These are phyloP conservation scores for Anthopleura xanthogrammica DNA, from an alignment of 92 coral and sea anemone genomes.

Conservation along the genomic window DNA sequence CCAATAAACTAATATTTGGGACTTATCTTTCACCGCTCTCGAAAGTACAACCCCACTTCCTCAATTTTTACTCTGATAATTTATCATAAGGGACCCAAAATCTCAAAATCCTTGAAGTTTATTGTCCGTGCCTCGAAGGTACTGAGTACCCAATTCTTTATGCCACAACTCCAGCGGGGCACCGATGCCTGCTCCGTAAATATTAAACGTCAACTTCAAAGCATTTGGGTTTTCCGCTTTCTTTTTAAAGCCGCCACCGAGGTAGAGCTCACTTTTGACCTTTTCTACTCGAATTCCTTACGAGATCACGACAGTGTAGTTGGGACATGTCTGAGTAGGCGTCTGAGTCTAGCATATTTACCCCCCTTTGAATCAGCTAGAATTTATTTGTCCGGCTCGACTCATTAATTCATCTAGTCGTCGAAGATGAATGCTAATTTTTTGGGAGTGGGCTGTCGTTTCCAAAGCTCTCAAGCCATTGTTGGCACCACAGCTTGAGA, in stretches of 20 bases:
- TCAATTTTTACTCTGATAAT: background rate
- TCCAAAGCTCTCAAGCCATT: constrained; percentile 53
- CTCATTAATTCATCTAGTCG: constrained; percentile 14
- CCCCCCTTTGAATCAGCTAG: constrained; percentile 19
- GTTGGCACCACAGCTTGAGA: constrained; percentile 54
- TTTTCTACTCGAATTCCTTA: constrained; percentile 12
- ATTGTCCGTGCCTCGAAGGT: constrained; percentile 33
- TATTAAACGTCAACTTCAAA: constrained; percentile 32
- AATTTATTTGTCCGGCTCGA: constrained; percentile 16
- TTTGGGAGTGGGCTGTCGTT: constrained; percentile 59
- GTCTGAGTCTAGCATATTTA: constrained; percentile 33
- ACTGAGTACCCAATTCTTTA: constrained; percentile 6
- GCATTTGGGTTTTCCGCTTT: constrained; percentile 21
- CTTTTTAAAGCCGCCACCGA: constrained; percentile 33
- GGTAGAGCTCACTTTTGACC: constrained; percentile 25
- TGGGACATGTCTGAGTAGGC: constrained; percentile 19
- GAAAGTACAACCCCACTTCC: constrained; percentile 23
- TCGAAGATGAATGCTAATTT: constrained; percentile 53
- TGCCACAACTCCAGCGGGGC: constrained; percentile 55
- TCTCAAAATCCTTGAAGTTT: background rate
- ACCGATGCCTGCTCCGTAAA: constrained; percentile 30
- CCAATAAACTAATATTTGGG: background rate
- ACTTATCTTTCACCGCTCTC: constrained; percentile 23
- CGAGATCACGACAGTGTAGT: constrained; percentile 25
- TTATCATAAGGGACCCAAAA: background rate